Base-by-base conservation (phyloP, 2,888 invertebrate genomes). In the Phrixothrix hirtus region DNA sequence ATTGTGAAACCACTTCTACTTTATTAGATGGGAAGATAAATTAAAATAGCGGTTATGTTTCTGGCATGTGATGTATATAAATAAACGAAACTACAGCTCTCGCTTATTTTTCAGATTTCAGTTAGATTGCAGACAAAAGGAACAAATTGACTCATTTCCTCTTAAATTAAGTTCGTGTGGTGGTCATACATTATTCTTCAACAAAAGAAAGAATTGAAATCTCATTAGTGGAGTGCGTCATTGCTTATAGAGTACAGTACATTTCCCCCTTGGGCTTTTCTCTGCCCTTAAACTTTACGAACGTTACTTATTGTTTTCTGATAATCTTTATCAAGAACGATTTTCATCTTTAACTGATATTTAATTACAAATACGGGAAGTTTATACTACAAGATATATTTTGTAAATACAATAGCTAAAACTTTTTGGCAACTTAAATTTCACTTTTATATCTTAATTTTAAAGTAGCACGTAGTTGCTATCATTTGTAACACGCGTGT, bases 1-100 rank as follows among this genome's bases (percentile, higher is more conserved):
- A 67, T 65, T 66, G 67, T 65, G 61, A 61, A 54, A 54, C 59
- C 63, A 62, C 63, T 67, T 64, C 65, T 61, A 63, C 63, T 68
- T 67, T 67, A 67, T 67, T 65, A 67, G 66, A 64, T 56, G 62
- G 60, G 59, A 66, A 64, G 66, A 67, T 66, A 65, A 65, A 67
- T 68, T 68, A 68, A 67, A 66, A 65, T 61, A 59, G 59, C 61
- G 58, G 60, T 55, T 55, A 57, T 54, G 59, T 50, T 55, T 53
- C 51, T 51, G 57, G 46, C 53, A 57, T 57, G 42, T 58, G 57
- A 58, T 56, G 57, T 60, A 39, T 60, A 59, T 59, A 59, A 59
- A 59, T 59, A 55, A 59, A 55, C 54, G 51, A 46, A 32, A 35
- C 15, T 27, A 13, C 25, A n/a, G 38, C 12, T n/a, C 12, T 43